phyloP scores from a whole-genome alignment of 2,797 vertebrate genomes.

The Tympanoctomys barrerae region DNA sequence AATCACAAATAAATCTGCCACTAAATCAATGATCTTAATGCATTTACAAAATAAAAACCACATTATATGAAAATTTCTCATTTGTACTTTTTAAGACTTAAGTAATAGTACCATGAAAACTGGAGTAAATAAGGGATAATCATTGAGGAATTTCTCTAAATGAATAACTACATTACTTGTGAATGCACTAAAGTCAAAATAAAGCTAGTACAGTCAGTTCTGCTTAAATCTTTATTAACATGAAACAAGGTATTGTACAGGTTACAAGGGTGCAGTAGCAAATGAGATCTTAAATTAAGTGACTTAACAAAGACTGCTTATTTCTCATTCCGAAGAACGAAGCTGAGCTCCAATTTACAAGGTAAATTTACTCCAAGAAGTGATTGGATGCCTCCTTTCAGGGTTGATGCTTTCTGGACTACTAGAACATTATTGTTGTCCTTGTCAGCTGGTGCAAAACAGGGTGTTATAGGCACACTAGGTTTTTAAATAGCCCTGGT shows the following conservation, averaged over 20 bases:
- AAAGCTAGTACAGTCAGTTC: not conserved
- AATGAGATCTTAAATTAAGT: not conserved
- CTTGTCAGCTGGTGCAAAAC: not conserved
- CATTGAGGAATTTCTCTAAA: not conserved
- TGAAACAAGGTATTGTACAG: not conserved
- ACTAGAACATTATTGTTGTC: not conserved
- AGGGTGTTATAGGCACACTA: not conserved
- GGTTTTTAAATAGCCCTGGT: not conserved
- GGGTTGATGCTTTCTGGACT: not conserved
- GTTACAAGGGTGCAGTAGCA: not conserved
- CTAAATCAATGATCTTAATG: conserved; percentile 17
- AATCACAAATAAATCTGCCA: not conserved
- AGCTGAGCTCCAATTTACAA: not conserved
- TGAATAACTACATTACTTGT: not conserved
- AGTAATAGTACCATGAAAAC: not conserved
- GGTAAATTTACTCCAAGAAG: not conserved
- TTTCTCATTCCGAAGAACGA: not conserved
- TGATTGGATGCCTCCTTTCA: not conserved
- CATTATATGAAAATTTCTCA: conserved; percentile 12
- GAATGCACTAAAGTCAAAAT: not conserved
- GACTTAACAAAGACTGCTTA: not conserved
- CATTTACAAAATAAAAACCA: conserved; percentile 45
- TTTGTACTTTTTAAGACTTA: not conserved
- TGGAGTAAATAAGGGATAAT: conserved; percentile 13
- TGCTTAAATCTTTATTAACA: not conserved